These are phyloP conservation scores for Pachliopta kotzebuea DNA, from an alignment of 2,888 invertebrate species.

Conservation along the genomic window DNA sequence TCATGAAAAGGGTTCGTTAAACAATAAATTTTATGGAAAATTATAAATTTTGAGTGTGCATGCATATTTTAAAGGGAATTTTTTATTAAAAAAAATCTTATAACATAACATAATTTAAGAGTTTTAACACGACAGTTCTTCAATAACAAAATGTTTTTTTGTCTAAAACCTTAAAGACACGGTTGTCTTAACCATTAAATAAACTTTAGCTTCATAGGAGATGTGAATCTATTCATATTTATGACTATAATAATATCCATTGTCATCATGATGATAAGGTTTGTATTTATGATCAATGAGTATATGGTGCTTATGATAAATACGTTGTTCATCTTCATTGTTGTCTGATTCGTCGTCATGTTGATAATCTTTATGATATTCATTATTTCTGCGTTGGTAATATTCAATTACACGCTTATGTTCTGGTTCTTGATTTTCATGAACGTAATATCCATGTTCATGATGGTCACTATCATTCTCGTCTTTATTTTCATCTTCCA, in stretches of 20 bases:
- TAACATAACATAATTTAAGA: constrained; percentile 4
- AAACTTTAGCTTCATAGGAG: not conserved
- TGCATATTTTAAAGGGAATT: not conserved
- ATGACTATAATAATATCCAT: constrained; percentile 4
- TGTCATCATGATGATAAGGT: not conserved
- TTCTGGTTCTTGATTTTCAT: constrained; percentile 13
- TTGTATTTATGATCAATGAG: not conserved
- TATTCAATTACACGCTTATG: constrained; percentile 11
- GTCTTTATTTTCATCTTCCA: constrained; percentile 10
- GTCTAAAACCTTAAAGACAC: not conserved
- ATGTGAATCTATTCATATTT: not conserved
- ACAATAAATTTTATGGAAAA: too few relatives aligned
- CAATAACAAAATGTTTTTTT: not conserved
- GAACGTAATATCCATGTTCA: constrained; percentile 31
- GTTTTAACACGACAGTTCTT: not conserved
- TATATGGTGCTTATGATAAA: constrained; percentile 8
- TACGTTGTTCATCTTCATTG: constrained; percentile 3
- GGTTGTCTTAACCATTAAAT: not conserved
- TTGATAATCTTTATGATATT: not conserved
- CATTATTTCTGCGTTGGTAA: constrained; percentile 10
- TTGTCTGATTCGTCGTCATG: constrained; percentile 8
- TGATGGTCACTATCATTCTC: constrained; percentile 37
- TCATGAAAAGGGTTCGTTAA: too few relatives aligned
- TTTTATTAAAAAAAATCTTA: not conserved
- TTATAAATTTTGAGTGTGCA: too few relatives aligned